Percentiles rank a stretch among this genome's conserved stretches.
Conservation (phyloP, 2,113 vertebrate genomes). For the Oncorhynchus clarkii region DNA sequence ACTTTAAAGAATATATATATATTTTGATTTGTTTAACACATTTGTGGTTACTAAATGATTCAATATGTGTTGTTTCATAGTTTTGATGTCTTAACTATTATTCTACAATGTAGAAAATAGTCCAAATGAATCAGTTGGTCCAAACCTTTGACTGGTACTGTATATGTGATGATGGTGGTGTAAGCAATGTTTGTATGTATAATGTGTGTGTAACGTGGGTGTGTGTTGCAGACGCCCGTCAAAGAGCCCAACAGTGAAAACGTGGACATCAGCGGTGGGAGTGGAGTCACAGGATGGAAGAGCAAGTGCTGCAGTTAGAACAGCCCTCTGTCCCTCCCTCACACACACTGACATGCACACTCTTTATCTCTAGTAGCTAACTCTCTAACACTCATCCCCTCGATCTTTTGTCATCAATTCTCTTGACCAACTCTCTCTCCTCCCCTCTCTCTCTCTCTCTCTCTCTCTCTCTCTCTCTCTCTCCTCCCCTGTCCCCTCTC, state of each 20-base stretch:
- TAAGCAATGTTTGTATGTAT: not conserved
- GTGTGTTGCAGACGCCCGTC: constrained; percentile 84
- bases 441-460: no score
- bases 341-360: constrained; percentile 10
- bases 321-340: constrained; percentile 43
- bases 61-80: no score
- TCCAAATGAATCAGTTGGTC: no score
- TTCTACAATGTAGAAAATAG: no score
- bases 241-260: constrained; percentile 99
- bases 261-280: constrained; percentile 94
- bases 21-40: no score
- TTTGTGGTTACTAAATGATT: no score
- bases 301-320: constrained; percentile 96
- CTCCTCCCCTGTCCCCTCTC: constrained; percentile 21
- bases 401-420: constrained; percentile 66
- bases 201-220: constrained; percentile 15
- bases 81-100: no score
- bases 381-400: constrained; percentile 65
- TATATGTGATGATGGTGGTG: no score
- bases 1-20: no score
- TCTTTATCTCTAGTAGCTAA: constrained; percentile 52
- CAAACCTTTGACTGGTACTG: no score
- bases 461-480: no score
- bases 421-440: not conserved
- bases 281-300: constrained; percentile 96